Conservation (phyloP, 53 echinoderm and acorn worm species). For the Echinarachnius parma region DNA sequence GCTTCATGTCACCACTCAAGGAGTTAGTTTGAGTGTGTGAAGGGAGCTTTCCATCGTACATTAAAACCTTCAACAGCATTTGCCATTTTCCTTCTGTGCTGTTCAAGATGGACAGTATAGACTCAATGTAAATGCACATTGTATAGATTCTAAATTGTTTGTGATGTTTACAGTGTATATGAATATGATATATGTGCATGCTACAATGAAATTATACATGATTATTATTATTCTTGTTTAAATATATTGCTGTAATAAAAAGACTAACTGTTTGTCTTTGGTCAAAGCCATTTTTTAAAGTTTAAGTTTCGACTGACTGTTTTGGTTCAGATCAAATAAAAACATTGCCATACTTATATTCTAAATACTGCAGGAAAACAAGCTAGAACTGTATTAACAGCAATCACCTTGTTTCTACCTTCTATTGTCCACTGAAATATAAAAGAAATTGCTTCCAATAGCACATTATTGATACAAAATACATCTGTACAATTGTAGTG, state of each 20-base stretch:
- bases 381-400: no score
- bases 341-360: no score
- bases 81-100: constrained; percentile 31
- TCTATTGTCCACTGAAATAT: no score
- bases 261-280: background rate
- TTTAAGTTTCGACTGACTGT: no score
- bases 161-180: no score
- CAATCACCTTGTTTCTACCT: no score
- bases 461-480: no score
- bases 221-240: background rate
- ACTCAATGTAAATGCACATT: constrained; percentile 21
- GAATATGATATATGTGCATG: no score
- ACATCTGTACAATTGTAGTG: no score
- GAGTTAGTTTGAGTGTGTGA: constrained; percentile 2
- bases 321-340: no score
- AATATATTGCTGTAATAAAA: background rate
- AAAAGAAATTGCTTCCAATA: no score
- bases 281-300: background rate
- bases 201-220: background rate
- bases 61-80: background rate
- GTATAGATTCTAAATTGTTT: background rate
- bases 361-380: no score
- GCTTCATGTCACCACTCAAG: constrained; percentile 8
- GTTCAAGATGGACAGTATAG: constrained; percentile 30
- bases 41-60: background rate